These are phyloP conservation scores for Caenorhabditis sp. DNA, from an alignment of 2,888 invertebrate genomes.

Conservation along the genomic window DNA sequence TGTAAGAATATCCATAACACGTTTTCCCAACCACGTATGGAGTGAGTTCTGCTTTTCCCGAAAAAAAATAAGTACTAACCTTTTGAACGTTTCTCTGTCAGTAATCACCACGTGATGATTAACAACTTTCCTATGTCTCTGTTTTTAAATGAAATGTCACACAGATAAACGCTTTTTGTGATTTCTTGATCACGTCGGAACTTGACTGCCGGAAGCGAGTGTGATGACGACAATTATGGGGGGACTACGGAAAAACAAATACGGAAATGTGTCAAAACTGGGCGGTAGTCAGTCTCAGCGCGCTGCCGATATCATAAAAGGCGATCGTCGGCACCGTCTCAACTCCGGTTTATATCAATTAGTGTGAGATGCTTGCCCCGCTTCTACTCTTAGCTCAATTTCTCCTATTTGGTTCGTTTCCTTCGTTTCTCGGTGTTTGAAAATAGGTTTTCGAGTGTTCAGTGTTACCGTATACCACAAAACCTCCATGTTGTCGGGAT, in stretches of 20 bases:
- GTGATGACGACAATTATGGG: constrained; percentile 40
- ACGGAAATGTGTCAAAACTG: constrained; percentile 55
- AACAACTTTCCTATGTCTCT: constrained; percentile 17
- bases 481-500: constrained; percentile 73
- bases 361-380: constrained; percentile 9
- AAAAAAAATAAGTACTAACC: constrained; percentile 44
- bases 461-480: constrained; percentile 56
- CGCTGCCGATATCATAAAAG: constrained; percentile 40
- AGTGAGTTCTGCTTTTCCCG: constrained; percentile 45
- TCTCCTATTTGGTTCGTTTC: constrained; percentile 15
- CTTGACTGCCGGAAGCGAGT: constrained; percentile 37
- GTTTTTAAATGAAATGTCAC: constrained; percentile 38
- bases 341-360: constrained; percentile 40
- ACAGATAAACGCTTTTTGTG: constrained; percentile 30
- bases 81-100: constrained; percentile 40
- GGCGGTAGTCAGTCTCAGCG: constrained; percentile 27
- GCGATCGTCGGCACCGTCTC: constrained; percentile 1
- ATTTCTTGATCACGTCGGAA: constrained; percentile 36
- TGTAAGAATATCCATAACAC: constrained; percentile 44
- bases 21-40: constrained; percentile 36
- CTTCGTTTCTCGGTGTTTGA: background rate
- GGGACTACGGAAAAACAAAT: constrained; percentile 48
- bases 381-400: constrained; percentile 17
- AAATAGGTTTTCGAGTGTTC: too few species aligned
- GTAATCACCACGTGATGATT: constrained; percentile 64